These are phyloP conservation scores for Sinocyclocheilus grahami DNA, from an alignment of 2,113 vertebrate species.

Conservation along the genomic window DNA sequence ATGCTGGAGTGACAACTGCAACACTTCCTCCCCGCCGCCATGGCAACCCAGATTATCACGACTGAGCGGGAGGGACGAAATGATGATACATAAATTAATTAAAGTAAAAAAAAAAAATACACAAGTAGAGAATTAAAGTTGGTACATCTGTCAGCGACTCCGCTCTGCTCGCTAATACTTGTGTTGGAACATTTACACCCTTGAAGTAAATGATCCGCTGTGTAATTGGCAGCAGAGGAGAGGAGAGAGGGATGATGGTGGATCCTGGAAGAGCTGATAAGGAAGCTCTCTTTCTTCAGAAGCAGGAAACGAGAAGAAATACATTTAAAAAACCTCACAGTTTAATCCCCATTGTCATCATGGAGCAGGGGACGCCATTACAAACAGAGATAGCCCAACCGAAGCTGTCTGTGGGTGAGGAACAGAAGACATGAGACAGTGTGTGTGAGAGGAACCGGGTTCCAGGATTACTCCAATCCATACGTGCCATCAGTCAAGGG, in stretches of 20 bases:
- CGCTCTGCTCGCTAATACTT: constrained; percentile 80
- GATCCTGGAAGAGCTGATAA: constrained; percentile 78
- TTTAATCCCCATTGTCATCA: constrained; percentile 83
- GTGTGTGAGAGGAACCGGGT: constrained; percentile 31
- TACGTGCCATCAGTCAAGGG: constrained; percentile 69
- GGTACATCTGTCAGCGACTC: constrained; percentile 82
- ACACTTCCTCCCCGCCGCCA: constrained; percentile 70
- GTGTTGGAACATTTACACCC: constrained; percentile 84
- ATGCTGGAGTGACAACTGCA: constrained; percentile 71
- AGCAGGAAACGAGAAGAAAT: constrained; percentile 66
- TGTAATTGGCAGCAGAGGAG: constrained; percentile 83
- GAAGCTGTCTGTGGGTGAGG: constrained; percentile 66
- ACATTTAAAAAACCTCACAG: constrained; percentile 74
- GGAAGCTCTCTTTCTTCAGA: constrained; percentile 53
- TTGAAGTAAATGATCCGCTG: constrained; percentile 84
- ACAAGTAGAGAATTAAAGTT: constrained; percentile 81
- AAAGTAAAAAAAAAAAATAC: constrained; percentile 65
- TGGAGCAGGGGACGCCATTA: constrained; percentile 77
- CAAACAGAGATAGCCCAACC: constrained; percentile 75
- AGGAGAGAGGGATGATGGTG: constrained; percentile 68
- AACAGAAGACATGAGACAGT: constrained; percentile 11
- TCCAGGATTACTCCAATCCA: constrained; percentile 78
- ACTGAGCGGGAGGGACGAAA: constrained; percentile 66
- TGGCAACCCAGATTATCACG: constrained; percentile 74
- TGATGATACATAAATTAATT: constrained; percentile 82